Conservation (phyloP, 2,888 invertebrate genomes). For the Cheilosia urbana region DNA sequence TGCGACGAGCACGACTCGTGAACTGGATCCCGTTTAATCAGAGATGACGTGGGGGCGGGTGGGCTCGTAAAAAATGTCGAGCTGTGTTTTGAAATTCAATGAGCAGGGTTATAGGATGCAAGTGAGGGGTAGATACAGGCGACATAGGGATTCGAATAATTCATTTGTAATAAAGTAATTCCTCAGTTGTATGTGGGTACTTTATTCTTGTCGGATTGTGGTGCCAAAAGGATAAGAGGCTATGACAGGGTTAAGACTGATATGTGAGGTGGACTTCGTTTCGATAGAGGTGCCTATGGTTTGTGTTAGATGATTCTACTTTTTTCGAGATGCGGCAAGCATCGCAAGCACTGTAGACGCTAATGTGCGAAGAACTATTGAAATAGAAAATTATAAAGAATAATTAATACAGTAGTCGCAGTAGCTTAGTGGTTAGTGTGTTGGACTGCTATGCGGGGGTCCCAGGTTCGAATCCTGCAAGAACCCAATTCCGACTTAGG, state of each 20-base stretch:
- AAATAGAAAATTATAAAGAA: no score
- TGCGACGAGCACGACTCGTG: slow-evolving; percentile 45
- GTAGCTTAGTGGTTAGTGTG: no score
- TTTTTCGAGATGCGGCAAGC: no score
- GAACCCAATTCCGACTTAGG: no score
- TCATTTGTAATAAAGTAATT: slow-evolving; percentile 33
- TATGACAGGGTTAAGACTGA: not conserved
- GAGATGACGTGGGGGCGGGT: slow-evolving; percentile 2
- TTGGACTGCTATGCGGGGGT: no score
- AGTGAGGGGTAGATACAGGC: not conserved
- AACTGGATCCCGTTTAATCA: slow-evolving; percentile 31
- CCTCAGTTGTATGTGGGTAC: not conserved
- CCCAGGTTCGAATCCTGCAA: no score
- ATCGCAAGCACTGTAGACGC: no score
- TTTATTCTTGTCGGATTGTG: slow-evolving; percentile 9
- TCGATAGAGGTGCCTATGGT: not conserved
- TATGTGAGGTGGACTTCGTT: not conserved
- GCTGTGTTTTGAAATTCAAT: slow-evolving; percentile 45
- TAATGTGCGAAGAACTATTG: no score
- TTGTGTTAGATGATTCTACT: no score
- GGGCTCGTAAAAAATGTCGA: slow-evolving; percentile 40
- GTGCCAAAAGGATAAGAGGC: slow-evolving; percentile 4
- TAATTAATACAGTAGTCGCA: no score
- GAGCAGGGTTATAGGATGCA: not conserved
- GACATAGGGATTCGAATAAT: slow-evolving; percentile 41